A percentile compares a stretch with the other conserved stretches of the same genome.
Evolutionary conservation across 2,888 invertebrate genomes (phyloP).

Genomic region (Cantharis lateralis): DNA sequence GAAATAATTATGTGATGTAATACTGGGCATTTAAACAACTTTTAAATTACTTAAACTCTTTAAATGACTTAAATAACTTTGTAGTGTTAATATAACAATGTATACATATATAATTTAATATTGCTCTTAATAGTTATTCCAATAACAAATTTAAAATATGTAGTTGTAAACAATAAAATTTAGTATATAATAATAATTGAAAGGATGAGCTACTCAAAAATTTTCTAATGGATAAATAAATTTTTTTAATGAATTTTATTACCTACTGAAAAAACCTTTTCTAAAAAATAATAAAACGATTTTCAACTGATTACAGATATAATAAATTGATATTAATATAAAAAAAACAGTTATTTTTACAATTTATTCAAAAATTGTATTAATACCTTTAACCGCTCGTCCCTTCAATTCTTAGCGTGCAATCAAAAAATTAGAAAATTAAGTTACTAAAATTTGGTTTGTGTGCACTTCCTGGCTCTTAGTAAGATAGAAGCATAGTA

Average conservation of each 20-base stretch:
- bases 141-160: not conserved
- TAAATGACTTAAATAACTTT: too few relatives aligned
- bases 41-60: not conserved
- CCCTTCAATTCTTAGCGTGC: not conserved
- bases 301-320: not conserved
- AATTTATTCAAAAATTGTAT: not conserved
- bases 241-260: too few relatives aligned
- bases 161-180: not conserved
- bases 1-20: too few relatives aligned
- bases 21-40: too few relatives aligned
- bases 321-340: not conserved
- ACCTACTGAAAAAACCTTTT: not conserved
- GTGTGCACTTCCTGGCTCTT: not conserved
- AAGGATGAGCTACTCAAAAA: not conserved
- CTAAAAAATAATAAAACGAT: not conserved
- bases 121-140: not conserved
- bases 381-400: not conserved
- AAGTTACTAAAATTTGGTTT: not conserved
- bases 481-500: too few relatives aligned
- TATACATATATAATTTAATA: not conserved
- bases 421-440: not conserved
- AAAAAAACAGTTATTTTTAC: not conserved
- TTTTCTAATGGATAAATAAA: not conserved
- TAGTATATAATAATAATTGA: not conserved
- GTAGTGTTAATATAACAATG: not conserved